These are phyloP conservation scores for Acanthochromis polyacanthus DNA, from an alignment of 2,113 vertebrate species.

Conservation along the genomic window DNA sequence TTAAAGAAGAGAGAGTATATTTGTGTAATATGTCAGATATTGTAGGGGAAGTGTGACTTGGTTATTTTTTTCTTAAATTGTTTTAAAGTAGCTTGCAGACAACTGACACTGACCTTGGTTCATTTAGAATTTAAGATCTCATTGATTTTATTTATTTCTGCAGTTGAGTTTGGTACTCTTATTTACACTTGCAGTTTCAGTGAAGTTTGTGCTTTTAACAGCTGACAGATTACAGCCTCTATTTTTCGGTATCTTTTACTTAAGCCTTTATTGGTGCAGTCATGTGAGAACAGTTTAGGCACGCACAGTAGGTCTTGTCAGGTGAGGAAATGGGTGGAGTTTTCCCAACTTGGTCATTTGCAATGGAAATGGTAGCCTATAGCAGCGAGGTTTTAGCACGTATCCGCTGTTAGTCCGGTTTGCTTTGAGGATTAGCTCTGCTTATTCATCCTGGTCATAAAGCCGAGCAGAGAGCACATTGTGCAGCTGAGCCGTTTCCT, in stretches of 20 bases:
- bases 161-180: too few species aligned
- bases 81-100: too few species aligned
- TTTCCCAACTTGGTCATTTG: constrained; percentile 78
- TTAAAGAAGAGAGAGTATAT: neutral
- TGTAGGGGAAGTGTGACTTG: neutral
- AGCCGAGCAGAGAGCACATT: constrained; percentile 62
- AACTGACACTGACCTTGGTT: too few species aligned
- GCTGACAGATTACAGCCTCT: neutral
- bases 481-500: constrained; percentile 84
- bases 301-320: constrained; percentile 43
- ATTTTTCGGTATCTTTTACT: constrained; percentile 9
- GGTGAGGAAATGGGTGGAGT: constrained; percentile 78
- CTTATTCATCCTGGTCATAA: constrained; percentile 65
- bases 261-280: neutral
- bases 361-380: constrained; percentile 75
- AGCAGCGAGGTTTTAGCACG: constrained; percentile 67
- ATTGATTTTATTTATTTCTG: too few species aligned
- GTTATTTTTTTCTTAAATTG: too few species aligned
- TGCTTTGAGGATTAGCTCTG: constrained; percentile 78
- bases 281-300: constrained; percentile 20
- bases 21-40: neutral
- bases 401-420: constrained; percentile 70
- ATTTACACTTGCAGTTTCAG: too few species aligned
- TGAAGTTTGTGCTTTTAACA: neutral
- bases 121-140: too few species aligned